phyloP scores from a whole-genome alignment of 2,113 vertebrate genomes.

The Semnornis frantzii region DNA sequence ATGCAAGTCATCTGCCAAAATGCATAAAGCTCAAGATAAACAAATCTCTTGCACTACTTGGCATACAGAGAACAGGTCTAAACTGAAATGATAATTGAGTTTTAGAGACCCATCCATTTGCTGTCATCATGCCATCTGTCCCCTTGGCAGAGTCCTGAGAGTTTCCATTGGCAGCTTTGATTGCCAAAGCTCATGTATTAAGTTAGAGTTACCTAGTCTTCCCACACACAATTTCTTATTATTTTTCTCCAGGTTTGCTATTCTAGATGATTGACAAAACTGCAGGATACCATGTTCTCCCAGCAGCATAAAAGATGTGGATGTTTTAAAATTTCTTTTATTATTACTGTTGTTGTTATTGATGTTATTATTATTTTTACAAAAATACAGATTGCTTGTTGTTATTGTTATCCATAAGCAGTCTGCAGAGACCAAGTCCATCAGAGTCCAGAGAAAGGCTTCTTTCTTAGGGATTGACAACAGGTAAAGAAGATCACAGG shows the following conservation, averaged over 20 bases:
- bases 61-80: conserved; percentile 22
- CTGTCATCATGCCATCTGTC: conserved; percentile 64
- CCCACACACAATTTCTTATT: conserved; percentile 8
- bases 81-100: conserved; percentile 61
- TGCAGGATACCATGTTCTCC: neutral
- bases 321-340: neutral
- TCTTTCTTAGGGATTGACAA: neutral
- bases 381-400: neutral
- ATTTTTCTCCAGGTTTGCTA: conserved; percentile 2
- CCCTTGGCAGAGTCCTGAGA: conserved; percentile 42
- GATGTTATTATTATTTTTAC: too few relatives aligned
- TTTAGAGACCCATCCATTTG: conserved; percentile 61
- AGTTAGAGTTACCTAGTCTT: conserved; percentile 47
- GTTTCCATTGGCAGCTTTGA: conserved; percentile 46
- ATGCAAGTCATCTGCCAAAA: conserved; percentile 39
- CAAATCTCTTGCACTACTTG: conserved; percentile 44
- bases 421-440: neutral
- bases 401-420: neutral
- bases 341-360: too few relatives aligned
- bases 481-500: neutral
- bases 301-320: neutral
- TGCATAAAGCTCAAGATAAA: conserved; percentile 51
- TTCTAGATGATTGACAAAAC: conserved; percentile 24
- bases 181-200: conserved; percentile 46
- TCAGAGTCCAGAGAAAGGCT: neutral